Evolutionary conservation across 2,888 invertebrate species (phyloP).

Genomic region (Hypsopygia costalis): DNA sequence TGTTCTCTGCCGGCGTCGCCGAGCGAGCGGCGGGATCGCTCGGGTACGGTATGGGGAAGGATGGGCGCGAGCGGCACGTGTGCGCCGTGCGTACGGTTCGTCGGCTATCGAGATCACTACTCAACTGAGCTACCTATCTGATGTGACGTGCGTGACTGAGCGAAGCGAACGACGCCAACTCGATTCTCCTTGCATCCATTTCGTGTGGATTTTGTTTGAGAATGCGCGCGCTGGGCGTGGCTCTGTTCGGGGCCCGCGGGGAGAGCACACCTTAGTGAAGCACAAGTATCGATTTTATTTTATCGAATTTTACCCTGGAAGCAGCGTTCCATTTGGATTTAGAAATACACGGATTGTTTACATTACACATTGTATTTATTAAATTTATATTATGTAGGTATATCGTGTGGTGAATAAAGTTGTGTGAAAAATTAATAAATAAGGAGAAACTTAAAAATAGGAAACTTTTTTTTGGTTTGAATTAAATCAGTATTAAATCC

Average conservation of each 20-base stretch:
- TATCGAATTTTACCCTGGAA: constrained; percentile 27
- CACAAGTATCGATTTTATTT: constrained; percentile 46
- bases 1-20: constrained; percentile 21
- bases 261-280: constrained; percentile 55
- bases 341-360: too few species aligned
- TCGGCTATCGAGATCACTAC: constrained; percentile 60
- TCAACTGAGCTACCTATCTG: constrained; percentile 49
- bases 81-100: constrained; percentile 60
- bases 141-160: constrained; percentile 62
- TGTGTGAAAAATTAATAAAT: too few species aligned
- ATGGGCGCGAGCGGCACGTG: constrained; percentile 58
- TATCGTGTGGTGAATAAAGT: too few species aligned
- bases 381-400: too few species aligned
- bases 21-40: constrained; percentile 45
- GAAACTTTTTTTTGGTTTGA: too few species aligned
- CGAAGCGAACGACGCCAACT: constrained; percentile 44
- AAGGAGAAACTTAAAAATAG: too few species aligned
- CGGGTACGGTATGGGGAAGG: constrained; percentile 36
- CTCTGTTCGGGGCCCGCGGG: constrained; percentile 57
- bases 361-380: too few species aligned
- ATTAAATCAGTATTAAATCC: too few species aligned
- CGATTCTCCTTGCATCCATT: constrained; percentile 58
- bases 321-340: too few species aligned
- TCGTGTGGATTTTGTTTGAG: constrained; percentile 65
- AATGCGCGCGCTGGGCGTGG: constrained; percentile 74